phyloP scores from a whole-genome alignment of 2,888 invertebrate genomes.

The Dasysyrphus tricinctus region DNA sequence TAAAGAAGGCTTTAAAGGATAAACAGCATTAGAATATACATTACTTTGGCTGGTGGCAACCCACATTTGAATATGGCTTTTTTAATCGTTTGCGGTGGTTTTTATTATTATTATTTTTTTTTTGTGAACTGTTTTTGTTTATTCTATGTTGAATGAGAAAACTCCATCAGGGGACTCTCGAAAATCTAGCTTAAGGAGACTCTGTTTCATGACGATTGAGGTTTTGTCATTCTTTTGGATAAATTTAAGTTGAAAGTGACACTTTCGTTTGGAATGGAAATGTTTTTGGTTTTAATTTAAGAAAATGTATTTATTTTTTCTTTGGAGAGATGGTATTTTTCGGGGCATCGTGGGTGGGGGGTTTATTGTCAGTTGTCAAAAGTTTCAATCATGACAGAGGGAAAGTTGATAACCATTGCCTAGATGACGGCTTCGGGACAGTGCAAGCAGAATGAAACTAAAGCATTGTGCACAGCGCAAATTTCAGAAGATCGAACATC shows the following conservation, averaged over 20 bases:
- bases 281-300: background rate
- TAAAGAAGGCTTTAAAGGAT: conserved; percentile 61
- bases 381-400: too few species aligned
- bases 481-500: too few species aligned
- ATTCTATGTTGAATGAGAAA: conserved; percentile 8
- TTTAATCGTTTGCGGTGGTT: conserved; percentile 37
- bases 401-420: too few species aligned
- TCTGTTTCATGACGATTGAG: conserved; percentile 4
- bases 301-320: too few species aligned
- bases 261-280: background rate
- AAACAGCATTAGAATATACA: conserved; percentile 50
- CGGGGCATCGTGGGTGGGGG: too few species aligned
- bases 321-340: too few species aligned
- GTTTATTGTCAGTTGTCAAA: too few species aligned
- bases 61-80: conserved; percentile 34
- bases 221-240: background rate
- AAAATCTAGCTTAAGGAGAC: conserved; percentile 21
- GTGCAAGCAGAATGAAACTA: too few species aligned
- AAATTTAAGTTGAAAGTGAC: conserved; percentile 3
- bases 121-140: conserved; percentile 10
- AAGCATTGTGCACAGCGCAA: too few species aligned
- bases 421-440: too few species aligned
- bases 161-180: background rate
- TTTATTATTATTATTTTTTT: background rate
- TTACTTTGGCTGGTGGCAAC: conserved; percentile 37